Base-by-base conservation (phyloP, 2,888 invertebrate species). In the Crocallis elinguaria region DNA sequence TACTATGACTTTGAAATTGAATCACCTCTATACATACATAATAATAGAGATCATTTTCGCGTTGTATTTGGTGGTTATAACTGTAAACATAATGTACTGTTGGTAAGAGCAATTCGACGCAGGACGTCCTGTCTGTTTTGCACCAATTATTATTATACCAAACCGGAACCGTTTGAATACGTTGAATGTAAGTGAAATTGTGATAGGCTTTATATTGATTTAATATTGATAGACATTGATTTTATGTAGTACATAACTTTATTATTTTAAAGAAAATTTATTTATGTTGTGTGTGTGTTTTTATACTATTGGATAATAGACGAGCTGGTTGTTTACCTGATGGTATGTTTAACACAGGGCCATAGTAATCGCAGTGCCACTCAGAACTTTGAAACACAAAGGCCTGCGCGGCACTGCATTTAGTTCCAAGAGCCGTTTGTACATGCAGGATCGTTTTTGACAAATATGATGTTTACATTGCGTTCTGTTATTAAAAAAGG, bases 91-190 rank as follows among this genome's bases (percentile, higher is more conserved):
- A 66, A 60, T 58, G 53, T 81, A 71, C 79, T 74, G 64, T 50
- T 57, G 55, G 57, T 53, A 59, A 57, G 53, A 58, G 61, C 68
- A 70, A 88, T 89, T 88, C 86, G 89, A 84, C 79, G 83, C 88
- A 88, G 89, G 86, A 86, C 88, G 82, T 89, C 90, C 89, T 89
- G 86, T 83, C 84, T 84, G 84, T 84, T 90, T 90, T 86, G 83
- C 82, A 79, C 81, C 83, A 85, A 87, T 88, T 88, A 90, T 89
- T 88, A 86, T 86, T 84, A 86, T 66, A 77, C 75, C 76, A 57
- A 77, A 81, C 80, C 83, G 83, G 82, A 88, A 88, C 84, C 73
- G 75, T 86, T 82, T 81, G 75, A 82, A 82, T 80, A 71, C 66
- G 70, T 69, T 75, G 66, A 32, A 13, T 29, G 53, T 62, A 67